Evolutionary conservation across 2,888 invertebrate species (phyloP), one percentile per base, ranked within the genome.

Genomic region (Perithous albicinctus): DNA sequence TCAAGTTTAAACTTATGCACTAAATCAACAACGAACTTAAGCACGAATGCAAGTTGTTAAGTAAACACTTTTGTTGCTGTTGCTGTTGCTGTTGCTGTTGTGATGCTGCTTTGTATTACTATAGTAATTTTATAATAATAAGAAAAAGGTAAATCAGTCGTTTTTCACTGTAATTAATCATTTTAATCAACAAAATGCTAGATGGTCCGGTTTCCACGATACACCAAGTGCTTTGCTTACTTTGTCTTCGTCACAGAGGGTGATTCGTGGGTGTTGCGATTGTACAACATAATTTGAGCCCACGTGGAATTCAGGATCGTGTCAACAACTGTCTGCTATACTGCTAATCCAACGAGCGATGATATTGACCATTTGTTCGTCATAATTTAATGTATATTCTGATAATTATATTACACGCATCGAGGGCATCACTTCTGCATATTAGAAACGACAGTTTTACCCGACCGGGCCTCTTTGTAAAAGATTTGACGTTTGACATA

Each of bases 371-470:
- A 18, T 32, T 56, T 15, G 32, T 18, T n/a, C n/a, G n/a, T 18
- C 32, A 10, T 1, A 35, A 59, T 59, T 35, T 2, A 15, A 59
- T 35, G 32, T n/a, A 29, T 15, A 56, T 32, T 59, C 59, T 10
- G 59, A 29, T 59, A 59, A 59, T 59, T 6, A 8, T 35, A 29
- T 29, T 56, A 29, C 23, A n/a, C n/a, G n/a, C n/a, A n/a, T n/a
- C n/a, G n/a, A n/a, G n/a, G n/a, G n/a, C n/a, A n/a, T n/a, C n/a
- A n/a, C n/a, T n/a, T n/a, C n/a, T n/a, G n/a, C n/a, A n/a, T n/a
- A n/a, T n/a, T n/a, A n/a, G n/a, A n/a, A n/a, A n/a, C n/a, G 48
- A 20, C 1, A 48, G 20, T 18, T 20, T 0, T 18, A 2, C 4
- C 8, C 0, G 23, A 23, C 4, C 2, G n/a, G n/a, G n/a, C n/a